Conservation (phyloP, 2,113 vertebrate genomes). For the zebrafish (Danio rerio) region DNA sequence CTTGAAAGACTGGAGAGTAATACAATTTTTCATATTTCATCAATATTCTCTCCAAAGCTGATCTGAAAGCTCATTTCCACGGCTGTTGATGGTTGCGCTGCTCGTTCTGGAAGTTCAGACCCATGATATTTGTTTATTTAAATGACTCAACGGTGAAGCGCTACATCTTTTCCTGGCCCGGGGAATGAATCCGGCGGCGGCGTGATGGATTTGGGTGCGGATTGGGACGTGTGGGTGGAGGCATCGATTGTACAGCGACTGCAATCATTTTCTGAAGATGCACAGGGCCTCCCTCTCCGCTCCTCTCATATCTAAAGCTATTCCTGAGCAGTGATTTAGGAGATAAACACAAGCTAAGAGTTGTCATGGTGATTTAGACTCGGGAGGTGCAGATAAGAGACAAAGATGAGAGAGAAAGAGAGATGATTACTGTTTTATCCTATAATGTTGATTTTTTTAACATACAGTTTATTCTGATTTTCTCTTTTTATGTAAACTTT, state of each 20-base stretch:
- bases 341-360: slow-evolving; percentile 52
- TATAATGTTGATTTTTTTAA: no score
- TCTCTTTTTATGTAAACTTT: no score
- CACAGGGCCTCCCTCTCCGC: not conserved
- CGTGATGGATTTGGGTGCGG: slow-evolving; percentile 27
- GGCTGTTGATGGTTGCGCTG: not conserved
- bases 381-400: slow-evolving; percentile 28
- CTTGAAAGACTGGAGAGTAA: not conserved
- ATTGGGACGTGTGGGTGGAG: not conserved
- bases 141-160: slow-evolving; percentile 21
- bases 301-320: slow-evolving; percentile 37
- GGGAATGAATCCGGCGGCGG: not conserved
- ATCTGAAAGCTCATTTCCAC: not conserved
- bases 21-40: not conserved
- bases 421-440: not conserved
- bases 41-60: not conserved
- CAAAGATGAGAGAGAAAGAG: not conserved
- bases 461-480: no score
- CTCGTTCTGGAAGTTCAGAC: not conserved
- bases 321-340: slow-evolving; percentile 46
- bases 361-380: slow-evolving; percentile 57
- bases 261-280: slow-evolving; percentile 46
- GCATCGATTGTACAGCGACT: slow-evolving; percentile 28
- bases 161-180: slow-evolving; percentile 34
- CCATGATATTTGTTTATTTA: slow-evolving; percentile 47